Evolutionary conservation across 2,888 invertebrate genomes (phyloP), one percentile per base, ranked within the genome.

Genomic region (Criorhina ranunculi): DNA sequence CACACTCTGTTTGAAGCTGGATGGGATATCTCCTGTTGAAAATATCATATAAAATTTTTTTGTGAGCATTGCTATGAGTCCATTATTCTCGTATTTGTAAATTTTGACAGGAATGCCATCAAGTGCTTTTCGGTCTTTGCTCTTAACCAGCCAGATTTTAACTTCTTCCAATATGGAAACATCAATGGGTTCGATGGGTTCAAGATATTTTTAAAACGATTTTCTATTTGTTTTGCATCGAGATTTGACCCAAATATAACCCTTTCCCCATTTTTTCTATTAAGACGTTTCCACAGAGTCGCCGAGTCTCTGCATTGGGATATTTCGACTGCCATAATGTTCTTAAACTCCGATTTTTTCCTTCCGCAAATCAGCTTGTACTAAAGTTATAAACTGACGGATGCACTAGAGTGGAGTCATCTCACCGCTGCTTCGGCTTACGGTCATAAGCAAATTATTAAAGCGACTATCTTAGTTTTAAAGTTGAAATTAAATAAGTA

Each of bases 31-130:
- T 24, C 49, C 49, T 19, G 37, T 51, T 66, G 35, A 37, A 24
- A 51, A 51, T 5, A 51, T 37, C 5, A n/a, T 2, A 12, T 51
- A 37, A 9, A 51, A 51, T 15, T 35, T 15, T n/a, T 24, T 15
- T 1, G 40, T 29, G 1, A 40, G 12, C 37, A 49, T 12, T n/a
- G n/a, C n/a, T n/a, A n/a, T n/a, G n/a, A n/a, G n/a, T n/a, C n/a
- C n/a, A n/a, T n/a, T n/a, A n/a, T 40, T 67, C 15, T 37, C 44
- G 33, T 42, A 55, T 33, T 55, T 53, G 40, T 37, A 51, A 11
- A 66, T 31, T 29, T 53, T 51, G 12, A 37, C 17, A 29, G 51
- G 51, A 37, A 29, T 66, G 0, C 35, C 42, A 9, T 53, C 53
- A 15, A 53, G 40, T 1, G 31, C 42, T 53, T 67, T 66, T 12